Percentiles rank a stretch among this genome's conserved stretches.
Evolutionary conservation across 2,797 vertebrate genomes (phyloP).

Genomic region (Takifugu ocellatus): DNA sequence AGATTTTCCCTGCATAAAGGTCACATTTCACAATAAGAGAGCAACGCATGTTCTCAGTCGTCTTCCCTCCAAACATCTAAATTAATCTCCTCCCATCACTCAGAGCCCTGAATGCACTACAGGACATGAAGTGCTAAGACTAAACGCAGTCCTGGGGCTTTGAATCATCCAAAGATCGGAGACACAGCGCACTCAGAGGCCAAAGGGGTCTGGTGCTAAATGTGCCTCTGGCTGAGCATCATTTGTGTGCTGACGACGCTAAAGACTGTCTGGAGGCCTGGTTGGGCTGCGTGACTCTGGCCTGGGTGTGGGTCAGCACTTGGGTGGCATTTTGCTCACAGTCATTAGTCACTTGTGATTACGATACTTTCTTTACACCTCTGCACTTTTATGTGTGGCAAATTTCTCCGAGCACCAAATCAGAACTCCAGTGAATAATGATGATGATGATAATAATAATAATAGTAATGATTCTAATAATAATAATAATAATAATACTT

Average conservation of each 20-base stretch:
- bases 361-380: conserved; percentile 48
- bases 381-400: conserved; percentile 3
- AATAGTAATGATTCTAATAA: no score
- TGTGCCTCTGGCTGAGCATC: conserved; percentile 54
- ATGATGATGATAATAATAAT: no score
- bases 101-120: conserved; percentile 47
- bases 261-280: conserved; percentile 56
- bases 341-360: conserved; percentile 39
- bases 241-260: conserved; percentile 57
- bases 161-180: conserved; percentile 64
- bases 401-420: background rate
- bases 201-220: conserved; percentile 69
- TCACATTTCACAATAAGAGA: conserved; percentile 64
- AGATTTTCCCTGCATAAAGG: conserved; percentile 65
- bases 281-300: conserved; percentile 43
- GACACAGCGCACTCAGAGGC: conserved; percentile 51
- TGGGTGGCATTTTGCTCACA: conserved; percentile 57
- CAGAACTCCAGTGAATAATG: background rate
- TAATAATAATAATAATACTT: no score
- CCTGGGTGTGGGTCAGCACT: conserved; percentile 63
- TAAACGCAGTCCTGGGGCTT: conserved; percentile 48
- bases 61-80: conserved; percentile 57
- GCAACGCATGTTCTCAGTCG: conserved; percentile 40
- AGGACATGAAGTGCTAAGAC: conserved; percentile 60
- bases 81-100: conserved; percentile 61